phyloP scores from a whole-genome alignment of 2,113 vertebrate species.

The Clinocottus analis region DNA sequence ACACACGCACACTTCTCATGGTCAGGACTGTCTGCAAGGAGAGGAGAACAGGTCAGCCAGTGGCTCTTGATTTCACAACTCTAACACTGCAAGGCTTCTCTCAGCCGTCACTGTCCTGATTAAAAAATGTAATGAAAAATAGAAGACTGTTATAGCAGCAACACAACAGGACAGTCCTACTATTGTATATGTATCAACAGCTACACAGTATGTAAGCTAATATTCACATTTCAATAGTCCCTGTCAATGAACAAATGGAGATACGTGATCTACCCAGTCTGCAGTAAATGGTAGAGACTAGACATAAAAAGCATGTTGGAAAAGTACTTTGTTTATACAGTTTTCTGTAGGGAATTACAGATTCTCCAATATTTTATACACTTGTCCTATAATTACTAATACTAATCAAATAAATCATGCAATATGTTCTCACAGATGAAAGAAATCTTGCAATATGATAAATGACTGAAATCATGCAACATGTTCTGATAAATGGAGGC shows the following conservation, averaged over 20 bases:
- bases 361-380: not conserved
- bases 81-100: not conserved
- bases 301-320: not conserved
- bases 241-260: not conserved
- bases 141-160: not conserved
- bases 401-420: not conserved
- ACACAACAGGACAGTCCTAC: not conserved
- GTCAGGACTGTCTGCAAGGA: slow-evolving; percentile 48
- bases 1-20: slow-evolving; percentile 69
- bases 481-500: not conserved
- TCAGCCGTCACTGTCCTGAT: not conserved
- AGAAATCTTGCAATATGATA: not conserved
- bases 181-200: not conserved
- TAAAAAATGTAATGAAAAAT: not conserved
- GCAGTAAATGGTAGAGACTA: not conserved
- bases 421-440: too few species aligned
- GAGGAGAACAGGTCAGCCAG: slow-evolving; percentile 10
- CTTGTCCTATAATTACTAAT: too few species aligned
- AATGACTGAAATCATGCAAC: not conserved
- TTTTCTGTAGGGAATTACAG: not conserved
- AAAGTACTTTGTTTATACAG: not conserved
- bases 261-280: not conserved
- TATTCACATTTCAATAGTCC: not conserved
- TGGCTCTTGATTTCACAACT: slow-evolving; percentile 12
- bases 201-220: not conserved